Conservation (phyloP, 2,888 invertebrate genomes). For the Limenitis arthemis region DNA sequence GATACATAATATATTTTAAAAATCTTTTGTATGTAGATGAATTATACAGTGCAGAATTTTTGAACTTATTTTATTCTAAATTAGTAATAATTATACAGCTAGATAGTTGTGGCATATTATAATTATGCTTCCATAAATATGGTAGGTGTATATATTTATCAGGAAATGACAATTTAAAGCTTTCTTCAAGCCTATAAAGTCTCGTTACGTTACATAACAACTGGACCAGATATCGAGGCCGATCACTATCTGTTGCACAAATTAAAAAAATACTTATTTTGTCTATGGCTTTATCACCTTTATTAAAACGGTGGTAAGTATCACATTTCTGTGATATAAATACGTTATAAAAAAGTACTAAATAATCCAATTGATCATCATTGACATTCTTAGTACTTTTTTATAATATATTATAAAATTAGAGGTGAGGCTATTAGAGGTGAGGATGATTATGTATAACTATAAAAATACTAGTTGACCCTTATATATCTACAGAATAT, state of each 20-base stretch:
- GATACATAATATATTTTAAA: too few species aligned
- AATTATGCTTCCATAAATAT: too few species aligned
- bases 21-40: too few species aligned
- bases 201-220: conserved; percentile 33
- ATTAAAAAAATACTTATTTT: conserved; percentile 2
- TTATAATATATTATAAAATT: not conserved
- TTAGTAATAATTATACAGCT: too few species aligned
- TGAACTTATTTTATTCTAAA: too few species aligned
- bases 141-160: not conserved
- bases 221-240: conserved; percentile 39
- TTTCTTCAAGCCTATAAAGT: conserved; percentile 26
- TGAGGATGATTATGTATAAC: not conserved
- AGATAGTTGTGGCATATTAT: too few species aligned
- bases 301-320: conserved; percentile 2
- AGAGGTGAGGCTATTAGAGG: not conserved
- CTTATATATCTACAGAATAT: too few species aligned
- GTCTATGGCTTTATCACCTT: conserved; percentile 2
- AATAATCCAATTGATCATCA: not conserved
- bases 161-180: conserved; percentile 5
- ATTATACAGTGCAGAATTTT: too few species aligned
- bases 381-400: not conserved
- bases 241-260: conserved; percentile 12
- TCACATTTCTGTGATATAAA: not conserved
- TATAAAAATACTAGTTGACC: too few species aligned
- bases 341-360: not conserved